phyloP scores from a whole-genome alignment of 2,113 vertebrate species.

The Ovibos moschatus region DNA sequence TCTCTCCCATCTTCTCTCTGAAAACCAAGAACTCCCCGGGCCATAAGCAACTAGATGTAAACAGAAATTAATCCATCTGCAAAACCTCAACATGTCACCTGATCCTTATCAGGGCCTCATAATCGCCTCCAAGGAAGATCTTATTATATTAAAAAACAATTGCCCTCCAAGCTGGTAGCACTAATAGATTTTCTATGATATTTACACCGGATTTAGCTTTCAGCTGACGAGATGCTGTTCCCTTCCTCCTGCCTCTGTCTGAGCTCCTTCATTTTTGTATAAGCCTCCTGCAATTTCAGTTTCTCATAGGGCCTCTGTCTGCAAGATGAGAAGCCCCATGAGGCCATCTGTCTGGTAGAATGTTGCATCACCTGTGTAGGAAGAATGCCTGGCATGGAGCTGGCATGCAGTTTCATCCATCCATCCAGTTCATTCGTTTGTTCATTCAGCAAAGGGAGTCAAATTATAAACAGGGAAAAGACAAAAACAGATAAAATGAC shows the following conservation, averaged over 20 bases:
- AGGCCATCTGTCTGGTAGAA: neutral
- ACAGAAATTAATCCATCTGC: conserved; percentile 81
- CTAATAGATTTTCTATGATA: conserved; percentile 69
- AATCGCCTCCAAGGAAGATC: conserved; percentile 78
- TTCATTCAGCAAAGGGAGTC: neutral
- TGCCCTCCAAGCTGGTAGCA: conserved; percentile 58
- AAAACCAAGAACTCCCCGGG: conserved; percentile 43
- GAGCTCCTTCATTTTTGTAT: conserved; percentile 57
- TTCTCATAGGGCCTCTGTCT: neutral
- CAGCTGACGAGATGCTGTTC: conserved; percentile 49
- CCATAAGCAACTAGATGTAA: conserved; percentile 65
- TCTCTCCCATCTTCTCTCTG: conserved; percentile 25
- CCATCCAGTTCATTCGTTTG: neutral
- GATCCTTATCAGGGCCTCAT: conserved; percentile 76
- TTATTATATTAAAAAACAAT: conserved; percentile 80
- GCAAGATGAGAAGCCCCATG: neutral
- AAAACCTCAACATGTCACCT: conserved; percentile 77
- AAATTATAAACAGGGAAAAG: neutral
- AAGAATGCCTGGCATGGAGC: neutral
- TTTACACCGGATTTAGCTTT: conserved; percentile 62
- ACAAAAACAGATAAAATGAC: neutral
- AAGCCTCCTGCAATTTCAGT: neutral
- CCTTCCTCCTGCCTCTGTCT: conserved; percentile 71
- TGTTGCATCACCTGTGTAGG: neutral
- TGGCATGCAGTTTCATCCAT: neutral